These are phyloP conservation scores for Passerculus sandwichensis DNA, from an alignment of 2,797 vertebrate species.

Conservation along the genomic window DNA sequence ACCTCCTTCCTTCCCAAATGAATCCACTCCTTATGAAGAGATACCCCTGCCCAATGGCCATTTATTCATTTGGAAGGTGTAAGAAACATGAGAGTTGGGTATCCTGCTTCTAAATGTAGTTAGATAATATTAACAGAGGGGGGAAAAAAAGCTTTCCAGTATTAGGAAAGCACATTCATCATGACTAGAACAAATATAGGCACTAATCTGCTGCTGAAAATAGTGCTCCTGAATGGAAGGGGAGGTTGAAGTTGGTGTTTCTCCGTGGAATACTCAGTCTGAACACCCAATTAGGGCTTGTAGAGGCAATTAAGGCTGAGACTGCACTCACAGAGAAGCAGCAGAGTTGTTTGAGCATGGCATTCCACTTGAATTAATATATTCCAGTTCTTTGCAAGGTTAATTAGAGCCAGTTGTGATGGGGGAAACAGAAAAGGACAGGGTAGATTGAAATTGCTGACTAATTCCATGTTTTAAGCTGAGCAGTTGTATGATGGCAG, in stretches of 20 bases:
- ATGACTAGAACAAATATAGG: neutral
- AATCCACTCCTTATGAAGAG: neutral
- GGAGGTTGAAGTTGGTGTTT: neutral
- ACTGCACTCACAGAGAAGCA: neutral
- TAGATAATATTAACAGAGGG: neutral
- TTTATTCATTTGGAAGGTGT: neutral
- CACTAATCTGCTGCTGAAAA: neutral
- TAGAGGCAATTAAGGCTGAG: neutral
- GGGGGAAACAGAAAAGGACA: neutral
- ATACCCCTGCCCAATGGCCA: rapidly evolving
- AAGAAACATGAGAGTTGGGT: neutral
- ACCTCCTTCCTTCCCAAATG: neutral
- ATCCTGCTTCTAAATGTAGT: neutral
- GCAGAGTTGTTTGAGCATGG: neutral
- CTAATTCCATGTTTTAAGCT: neutral
- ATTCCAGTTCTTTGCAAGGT: neutral
- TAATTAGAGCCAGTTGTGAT: constrained; percentile 7
- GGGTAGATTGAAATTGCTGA: neutral
- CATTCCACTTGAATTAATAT: constrained; percentile 1
- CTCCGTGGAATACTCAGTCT: neutral
- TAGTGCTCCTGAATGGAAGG: neutral
- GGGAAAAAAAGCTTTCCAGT: neutral
- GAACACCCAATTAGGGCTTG: neutral
- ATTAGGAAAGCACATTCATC: neutral
- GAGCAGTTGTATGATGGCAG: neutral